Evolutionary conservation across 2,797 vertebrate species (phyloP).

Genomic region (Sebastes iracundus): DNA sequence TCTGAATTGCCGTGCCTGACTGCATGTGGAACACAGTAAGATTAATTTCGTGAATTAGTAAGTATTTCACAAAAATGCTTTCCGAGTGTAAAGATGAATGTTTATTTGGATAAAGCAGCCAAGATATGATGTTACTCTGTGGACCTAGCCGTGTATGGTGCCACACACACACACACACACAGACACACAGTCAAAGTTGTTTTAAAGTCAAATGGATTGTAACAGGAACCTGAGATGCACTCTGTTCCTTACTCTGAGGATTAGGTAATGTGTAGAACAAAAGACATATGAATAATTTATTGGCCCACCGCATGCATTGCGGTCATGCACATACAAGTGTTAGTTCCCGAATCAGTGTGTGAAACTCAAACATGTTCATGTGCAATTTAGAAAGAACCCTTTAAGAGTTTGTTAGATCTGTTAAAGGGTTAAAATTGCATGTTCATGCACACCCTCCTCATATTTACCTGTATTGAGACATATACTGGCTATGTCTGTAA

Average conservation of each 20-base stretch:
- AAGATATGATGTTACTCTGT: constrained; percentile 52
- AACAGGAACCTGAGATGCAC: constrained; percentile 74
- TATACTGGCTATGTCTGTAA: fast-evolving
- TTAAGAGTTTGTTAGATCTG: not conserved
- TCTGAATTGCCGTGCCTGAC: constrained; percentile 46
- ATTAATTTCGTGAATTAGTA: constrained; percentile 66
- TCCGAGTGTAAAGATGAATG: constrained; percentile 63
- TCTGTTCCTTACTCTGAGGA: constrained; percentile 71
- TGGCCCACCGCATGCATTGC: constrained; percentile 56
- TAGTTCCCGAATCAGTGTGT: constrained; percentile 61
- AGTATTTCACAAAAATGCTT: constrained; percentile 48
- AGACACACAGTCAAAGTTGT: constrained; percentile 77
- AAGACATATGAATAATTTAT: constrained; percentile 84
- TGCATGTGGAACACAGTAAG: constrained; percentile 55
- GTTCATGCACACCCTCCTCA: not conserved
- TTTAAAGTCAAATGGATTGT: constrained; percentile 87
- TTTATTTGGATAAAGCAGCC: constrained; percentile 55
- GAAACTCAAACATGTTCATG: constrained; percentile 46
- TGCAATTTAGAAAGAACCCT: constrained; percentile 6
- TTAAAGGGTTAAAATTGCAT: not conserved
- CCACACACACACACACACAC: constrained; percentile 3
- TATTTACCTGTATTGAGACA: not conserved
- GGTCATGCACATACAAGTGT: constrained; percentile 77
- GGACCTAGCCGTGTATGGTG: not conserved
- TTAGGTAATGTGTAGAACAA: constrained; percentile 83